These are phyloP conservation scores for Ectropis grisescens DNA, from an alignment of 1,140 invertebrate species.

Conservation along the genomic window DNA sequence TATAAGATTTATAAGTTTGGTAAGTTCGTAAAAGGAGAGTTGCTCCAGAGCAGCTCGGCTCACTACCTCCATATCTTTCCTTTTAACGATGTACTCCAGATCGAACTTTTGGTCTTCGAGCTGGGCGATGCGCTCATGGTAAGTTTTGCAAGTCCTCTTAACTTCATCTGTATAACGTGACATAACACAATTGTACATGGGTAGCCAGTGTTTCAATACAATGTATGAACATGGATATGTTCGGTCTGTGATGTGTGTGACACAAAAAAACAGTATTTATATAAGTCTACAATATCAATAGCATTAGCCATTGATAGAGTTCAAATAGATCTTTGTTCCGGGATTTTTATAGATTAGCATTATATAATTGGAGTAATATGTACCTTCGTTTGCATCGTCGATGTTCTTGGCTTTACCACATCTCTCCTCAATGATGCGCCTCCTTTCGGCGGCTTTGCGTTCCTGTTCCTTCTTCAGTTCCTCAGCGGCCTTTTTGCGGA, in stretches of 20 bases:
- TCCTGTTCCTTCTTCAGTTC: conserved; percentile 99
- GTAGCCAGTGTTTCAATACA: no score
- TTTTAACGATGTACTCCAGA: conserved; percentile 96
- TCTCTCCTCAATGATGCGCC: conserved; percentile 96
- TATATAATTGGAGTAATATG: no score
- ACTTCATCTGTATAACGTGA: conserved; percentile 77
- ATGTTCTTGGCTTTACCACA: conserved; percentile 92
- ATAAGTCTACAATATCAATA: no score
- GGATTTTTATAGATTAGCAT: no score
- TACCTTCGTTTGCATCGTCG: conserved; percentile 94
- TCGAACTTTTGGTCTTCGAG: conserved; percentile 98
- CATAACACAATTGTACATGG: conserved; percentile 45
- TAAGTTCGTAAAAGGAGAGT: conserved; percentile 28
- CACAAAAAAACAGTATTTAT: no score
- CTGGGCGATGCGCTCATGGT: conserved; percentile 88
- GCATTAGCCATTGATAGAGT: no score
- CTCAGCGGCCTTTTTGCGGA: conserved; percentile 99
- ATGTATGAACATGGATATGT: no score
- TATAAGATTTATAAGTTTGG: conserved; percentile 55
- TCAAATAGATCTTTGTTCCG: no score
- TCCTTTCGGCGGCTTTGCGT: conserved; percentile 97
- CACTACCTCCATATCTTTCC: conserved; percentile 96
- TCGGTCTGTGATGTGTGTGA: no score
- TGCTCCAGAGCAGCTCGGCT: conserved; percentile 33
- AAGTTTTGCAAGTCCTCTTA: conserved; percentile 85